phyloP scores from a whole-genome alignment of 2,797 vertebrate genomes.

The Lutjanus argentimaculatus region DNA sequence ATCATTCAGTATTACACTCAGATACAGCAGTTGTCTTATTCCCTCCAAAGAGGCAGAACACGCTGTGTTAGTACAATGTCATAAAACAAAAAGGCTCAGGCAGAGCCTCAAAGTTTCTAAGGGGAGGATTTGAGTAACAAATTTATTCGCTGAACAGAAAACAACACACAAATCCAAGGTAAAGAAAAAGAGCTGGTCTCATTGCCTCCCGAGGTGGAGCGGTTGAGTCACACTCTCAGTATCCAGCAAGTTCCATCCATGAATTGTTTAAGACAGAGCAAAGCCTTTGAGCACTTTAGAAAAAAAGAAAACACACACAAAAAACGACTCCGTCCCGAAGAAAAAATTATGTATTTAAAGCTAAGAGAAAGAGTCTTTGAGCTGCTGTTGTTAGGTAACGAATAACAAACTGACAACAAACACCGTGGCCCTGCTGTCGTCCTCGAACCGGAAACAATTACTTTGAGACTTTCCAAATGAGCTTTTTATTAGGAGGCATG shows the following conservation, averaged over 20 bases:
- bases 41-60: slow-evolving; percentile 42
- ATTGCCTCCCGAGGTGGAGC: slow-evolving; percentile 73
- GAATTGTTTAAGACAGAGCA: slow-evolving; percentile 80
- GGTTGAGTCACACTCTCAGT: slow-evolving; percentile 74
- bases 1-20: slow-evolving; percentile 37
- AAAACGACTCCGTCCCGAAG: slow-evolving; percentile 30
- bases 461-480: slow-evolving; percentile 81
- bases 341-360: slow-evolving; percentile 56
- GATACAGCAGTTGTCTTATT: slow-evolving; percentile 51
- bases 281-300: slow-evolving; percentile 68
- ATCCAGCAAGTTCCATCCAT: slow-evolving; percentile 78
- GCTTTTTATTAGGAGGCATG: slow-evolving; percentile 76
- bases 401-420: slow-evolving; percentile 77
- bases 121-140: slow-evolving; percentile 55
- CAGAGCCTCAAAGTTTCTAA: slow-evolving; percentile 26
- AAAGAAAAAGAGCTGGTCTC: slow-evolving; percentile 60
- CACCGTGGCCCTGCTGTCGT: slow-evolving; percentile 49
- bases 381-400: slow-evolving; percentile 79
- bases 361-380: slow-evolving; percentile 67
- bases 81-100: slow-evolving; percentile 57
- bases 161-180: slow-evolving; percentile 70
- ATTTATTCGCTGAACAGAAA: slow-evolving; percentile 58
- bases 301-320: slow-evolving; percentile 22
- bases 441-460: slow-evolving; percentile 78
- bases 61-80: slow-evolving; percentile 45